Base-by-base conservation (phyloP, 2,113 vertebrate genomes). In the Tretioscincus oriximinensis region DNA sequence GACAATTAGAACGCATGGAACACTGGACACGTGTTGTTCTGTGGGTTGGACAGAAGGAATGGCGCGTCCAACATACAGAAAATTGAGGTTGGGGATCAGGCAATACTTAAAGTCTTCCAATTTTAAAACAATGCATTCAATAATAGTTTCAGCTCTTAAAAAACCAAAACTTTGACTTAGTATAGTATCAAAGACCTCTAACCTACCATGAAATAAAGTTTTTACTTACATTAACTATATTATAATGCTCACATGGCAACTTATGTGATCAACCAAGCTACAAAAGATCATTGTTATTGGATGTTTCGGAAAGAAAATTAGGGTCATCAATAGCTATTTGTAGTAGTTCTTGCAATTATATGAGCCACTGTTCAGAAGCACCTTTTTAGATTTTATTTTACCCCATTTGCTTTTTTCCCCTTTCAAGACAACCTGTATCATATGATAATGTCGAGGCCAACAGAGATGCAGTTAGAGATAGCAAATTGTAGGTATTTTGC, bases 401-500 rank as follows among this genome's bases (percentile, higher is more conserved):
- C n/a, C 51, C 73, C 26, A 51, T 80, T 78, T 72, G 78, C 76
- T 77, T 81, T 66, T 12, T 22, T 28, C 64, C 65, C 11, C 28
- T 66, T 28, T 64, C 26, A 54, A 22, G 74, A 76, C 26, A 70
- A 28, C 9, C 41, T 76, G 63, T 70, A 84, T 35, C 60, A 64
- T 22, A n/a, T 78, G 85, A 63, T 87, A 67, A 78, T 63, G 81
- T 49, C 16, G 84, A 58, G 76, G 68, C 76, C 66, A 24, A 70
- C 64, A 31, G 84, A 78, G 70, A 45, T 76, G 71, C 22, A 75
- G 11, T 61, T 81, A 75, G 63, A 75, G 81, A 74, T 24, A 63
- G 49, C 26, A 85, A 84, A 82, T 63, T 77, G 67, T 41, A 60
- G 47, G 77, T 77, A 49, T 88, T 82, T 78, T 68, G 61, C 31